phyloP scores from a whole-genome alignment of 2,113 vertebrate species.

The Seriola rivoliana region DNA sequence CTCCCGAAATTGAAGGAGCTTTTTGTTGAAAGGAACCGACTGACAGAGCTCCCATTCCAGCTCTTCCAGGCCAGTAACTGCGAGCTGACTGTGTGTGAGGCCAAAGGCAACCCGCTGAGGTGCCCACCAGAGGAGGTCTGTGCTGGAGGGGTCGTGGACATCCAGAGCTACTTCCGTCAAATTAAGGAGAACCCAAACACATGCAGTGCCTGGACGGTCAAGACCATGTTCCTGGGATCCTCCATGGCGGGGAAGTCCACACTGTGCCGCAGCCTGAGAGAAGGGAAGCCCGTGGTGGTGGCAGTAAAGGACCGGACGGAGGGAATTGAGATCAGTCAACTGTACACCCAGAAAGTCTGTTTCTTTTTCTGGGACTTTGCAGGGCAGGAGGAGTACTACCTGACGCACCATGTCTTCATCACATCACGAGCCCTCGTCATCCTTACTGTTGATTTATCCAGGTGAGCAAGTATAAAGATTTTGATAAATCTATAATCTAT shows the following conservation, averaged over 20 bases:
- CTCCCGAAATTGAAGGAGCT: constrained; percentile 35
- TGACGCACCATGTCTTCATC: constrained; percentile 55
- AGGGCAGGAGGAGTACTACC: constrained; percentile 54
- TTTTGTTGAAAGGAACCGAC: constrained; percentile 31
- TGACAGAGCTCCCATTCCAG: constrained; percentile 28
- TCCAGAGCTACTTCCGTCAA: constrained; percentile 39
- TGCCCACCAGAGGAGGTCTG: constrained; percentile 50
- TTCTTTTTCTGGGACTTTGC: constrained; percentile 54
- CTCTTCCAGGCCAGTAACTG: constrained; percentile 28
- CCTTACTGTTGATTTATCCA: constrained; percentile 38
- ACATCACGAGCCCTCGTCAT: constrained; percentile 46
- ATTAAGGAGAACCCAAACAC: constrained; percentile 34
- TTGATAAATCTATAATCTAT: too few species aligned
- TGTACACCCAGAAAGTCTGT: constrained; percentile 15
- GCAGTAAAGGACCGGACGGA: constrained; percentile 23
- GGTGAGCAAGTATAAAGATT: constrained; percentile 13
- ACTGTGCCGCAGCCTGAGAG: constrained; percentile 35
- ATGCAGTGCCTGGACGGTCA: constrained; percentile 30
- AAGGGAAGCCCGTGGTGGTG: constrained; percentile 34
- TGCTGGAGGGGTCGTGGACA: constrained; percentile 47
- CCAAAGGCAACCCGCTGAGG: constrained; percentile 36
- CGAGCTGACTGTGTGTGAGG: constrained; percentile 33
- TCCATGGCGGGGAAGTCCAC: constrained; percentile 53
- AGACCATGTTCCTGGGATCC: constrained; percentile 51
- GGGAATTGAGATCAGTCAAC: constrained; percentile 41